phyloP scores from a whole-genome alignment of 2,113 vertebrate genomes.

The Phaethornis superciliosus region DNA sequence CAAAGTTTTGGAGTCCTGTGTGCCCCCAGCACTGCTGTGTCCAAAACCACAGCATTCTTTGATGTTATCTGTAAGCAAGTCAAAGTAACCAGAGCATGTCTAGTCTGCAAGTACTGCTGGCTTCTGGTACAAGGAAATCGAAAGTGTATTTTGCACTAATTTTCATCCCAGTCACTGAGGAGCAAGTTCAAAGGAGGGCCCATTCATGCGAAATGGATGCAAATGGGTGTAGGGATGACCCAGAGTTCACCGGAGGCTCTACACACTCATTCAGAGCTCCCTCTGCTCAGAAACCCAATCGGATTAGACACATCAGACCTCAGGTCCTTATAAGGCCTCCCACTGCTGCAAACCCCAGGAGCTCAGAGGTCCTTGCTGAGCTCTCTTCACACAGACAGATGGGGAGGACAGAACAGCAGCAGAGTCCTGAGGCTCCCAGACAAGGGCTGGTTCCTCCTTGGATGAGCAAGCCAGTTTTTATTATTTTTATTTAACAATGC shows the following conservation, averaged over 20 bases:
- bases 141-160: background rate
- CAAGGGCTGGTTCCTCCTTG: background rate
- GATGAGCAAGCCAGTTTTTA: background rate
- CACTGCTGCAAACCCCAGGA: background rate
- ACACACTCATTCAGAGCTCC: background rate
- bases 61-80: background rate
- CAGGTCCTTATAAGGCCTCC: background rate
- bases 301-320: background rate
- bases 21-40: background rate
- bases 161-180: background rate
- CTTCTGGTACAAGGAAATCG: background rate
- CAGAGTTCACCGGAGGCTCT: background rate
- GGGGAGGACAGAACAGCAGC: background rate
- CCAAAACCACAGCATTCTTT: background rate
- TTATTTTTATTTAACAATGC: background rate
- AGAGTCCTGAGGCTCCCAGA: background rate
- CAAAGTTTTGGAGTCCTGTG: background rate
- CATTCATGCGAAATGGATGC: background rate
- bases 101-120: background rate
- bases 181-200: background rate
- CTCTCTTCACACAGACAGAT: background rate
- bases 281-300: accelerated
- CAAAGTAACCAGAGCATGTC: background rate
- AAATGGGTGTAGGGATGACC: background rate
- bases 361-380: background rate